These are phyloP conservation scores for Phymatocera aterrima DNA, from an alignment of 2,888 invertebrate genomes.

Conservation along the genomic window DNA sequence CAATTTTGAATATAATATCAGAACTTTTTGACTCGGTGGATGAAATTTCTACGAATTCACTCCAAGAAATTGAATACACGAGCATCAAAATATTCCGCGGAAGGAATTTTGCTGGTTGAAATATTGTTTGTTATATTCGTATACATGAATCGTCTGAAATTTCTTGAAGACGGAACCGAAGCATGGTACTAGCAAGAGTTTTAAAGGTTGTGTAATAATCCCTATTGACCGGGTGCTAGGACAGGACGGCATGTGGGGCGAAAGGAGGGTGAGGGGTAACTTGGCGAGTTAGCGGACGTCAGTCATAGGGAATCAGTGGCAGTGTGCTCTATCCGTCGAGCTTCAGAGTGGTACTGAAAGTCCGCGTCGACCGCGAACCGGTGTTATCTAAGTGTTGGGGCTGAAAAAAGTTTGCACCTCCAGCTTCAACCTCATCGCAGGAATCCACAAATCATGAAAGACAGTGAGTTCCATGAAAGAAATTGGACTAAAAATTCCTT, in stretches of 20 bases:
- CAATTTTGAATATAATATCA: too few species aligned
- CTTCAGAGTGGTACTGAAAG: slow-evolving; percentile 32
- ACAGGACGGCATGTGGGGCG: slow-evolving; percentile 9
- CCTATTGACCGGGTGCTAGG: slow-evolving; percentile 31
- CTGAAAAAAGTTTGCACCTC: background rate
- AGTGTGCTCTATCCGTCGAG: slow-evolving; percentile 33
- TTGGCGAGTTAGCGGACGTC: slow-evolving; percentile 61
- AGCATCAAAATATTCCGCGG: too few species aligned
- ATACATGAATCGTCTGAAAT: background rate
- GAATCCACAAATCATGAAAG: slow-evolving; percentile 28
- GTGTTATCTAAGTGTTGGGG: slow-evolving; percentile 4
- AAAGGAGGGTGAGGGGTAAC: slow-evolving; percentile 46
- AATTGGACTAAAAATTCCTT: too few species aligned
- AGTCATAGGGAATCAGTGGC: slow-evolving; percentile 69
- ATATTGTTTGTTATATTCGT: too few species aligned
- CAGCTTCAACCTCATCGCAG: background rate
- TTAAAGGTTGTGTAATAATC: slow-evolving; percentile 36
- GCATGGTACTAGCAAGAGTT: slow-evolving; percentile 15
- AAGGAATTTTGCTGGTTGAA: background rate
- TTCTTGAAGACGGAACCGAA: background rate
- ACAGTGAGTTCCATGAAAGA: slow-evolving; percentile 19
- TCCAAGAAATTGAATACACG: too few species aligned
- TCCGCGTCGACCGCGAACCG: slow-evolving; percentile 41
- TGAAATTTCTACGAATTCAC: too few species aligned
- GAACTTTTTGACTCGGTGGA: too few species aligned